Evolutionary conservation across 2,797 vertebrate species (phyloP), one percentile per base, ranked within the genome.

Genomic region (Helicolenus hilgendorfi): DNA sequence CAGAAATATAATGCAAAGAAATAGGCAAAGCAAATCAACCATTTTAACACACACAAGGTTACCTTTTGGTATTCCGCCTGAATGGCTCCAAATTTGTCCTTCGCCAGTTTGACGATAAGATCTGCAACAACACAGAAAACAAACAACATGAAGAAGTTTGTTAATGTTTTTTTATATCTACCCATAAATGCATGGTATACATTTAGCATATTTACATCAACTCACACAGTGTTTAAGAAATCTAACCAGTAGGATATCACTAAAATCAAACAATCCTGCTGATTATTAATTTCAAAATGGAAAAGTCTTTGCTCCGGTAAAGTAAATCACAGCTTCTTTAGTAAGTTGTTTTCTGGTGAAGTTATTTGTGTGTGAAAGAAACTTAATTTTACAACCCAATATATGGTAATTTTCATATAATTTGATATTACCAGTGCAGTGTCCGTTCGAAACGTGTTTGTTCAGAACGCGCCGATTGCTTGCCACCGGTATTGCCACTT

Each of bases 21-120:
- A 79, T 3, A 55, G 10, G 7, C 24, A 72, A 0, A 65, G 27
- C 2, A 73, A 76, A 72, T 59, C 41, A 72, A 55, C 59, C 6
- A 77, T 33, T 35, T 67, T 38, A 58, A 64, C 71, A 67, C 24
- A 83, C 20, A 68, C 18, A 20, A 11, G 0, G 45, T 96, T 96
- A 98, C 97, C 97, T 98, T 97, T 90, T 97, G 96, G 77, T 97
- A 97, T 82, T 98, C 97, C 0, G 93, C 94, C 82, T 97, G 96
- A 87, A 97, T 88, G 84, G 95, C 93, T 92, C 93, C 97, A 69
- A 97, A 97, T 89, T 94, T 97, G 86, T 98, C 97, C 91, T 97
- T 97, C 20, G 96, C 96, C 86, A 98, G 84, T 90, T 91, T 95
- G 71, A 97, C 94, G 76, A 97, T 91, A 45, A 98, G 97, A 94